phyloP scores from a whole-genome alignment of 2,797 vertebrate genomes.

The Mastacembelus armatus region DNA sequence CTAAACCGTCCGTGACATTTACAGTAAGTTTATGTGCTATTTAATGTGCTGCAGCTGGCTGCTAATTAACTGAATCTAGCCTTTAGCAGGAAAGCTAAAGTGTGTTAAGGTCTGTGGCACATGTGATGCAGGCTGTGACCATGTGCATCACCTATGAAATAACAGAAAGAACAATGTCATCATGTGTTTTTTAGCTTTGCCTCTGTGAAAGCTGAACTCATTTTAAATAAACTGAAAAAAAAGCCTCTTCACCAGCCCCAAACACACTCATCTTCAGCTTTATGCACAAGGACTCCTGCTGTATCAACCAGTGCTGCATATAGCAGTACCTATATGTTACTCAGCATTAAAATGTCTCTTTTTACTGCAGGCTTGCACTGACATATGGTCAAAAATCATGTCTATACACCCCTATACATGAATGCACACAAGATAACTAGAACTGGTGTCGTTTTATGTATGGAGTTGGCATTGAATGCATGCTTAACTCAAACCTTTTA shows the following conservation, averaged over 20 bases:
- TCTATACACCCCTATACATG: background rate
- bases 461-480: too few species aligned
- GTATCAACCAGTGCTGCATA: constrained; percentile 28
- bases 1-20: too few species aligned
- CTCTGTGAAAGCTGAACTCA: constrained; percentile 3
- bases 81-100: too few species aligned
- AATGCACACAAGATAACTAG: constrained; percentile 37
- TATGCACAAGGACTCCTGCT: constrained; percentile 36
- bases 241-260: constrained; percentile 27
- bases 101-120: too few species aligned
- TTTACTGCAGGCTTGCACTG: constrained; percentile 20
- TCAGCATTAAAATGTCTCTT: constrained; percentile 43
- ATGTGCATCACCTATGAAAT: too few species aligned
- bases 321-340: constrained; percentile 28
- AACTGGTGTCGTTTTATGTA: too few species aligned
- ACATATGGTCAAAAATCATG: constrained; percentile 18
- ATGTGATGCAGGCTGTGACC: too few species aligned
- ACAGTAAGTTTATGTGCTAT: too few species aligned
- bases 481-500: too few species aligned
- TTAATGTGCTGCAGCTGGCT: too few species aligned
- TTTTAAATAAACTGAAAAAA: constrained; percentile 25
- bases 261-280: constrained; percentile 28
- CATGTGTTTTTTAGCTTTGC: background rate
- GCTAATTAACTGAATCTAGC: too few species aligned
- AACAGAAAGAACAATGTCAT: too few species aligned